Base-by-base conservation (phyloP, 2,113 vertebrate species). In the Anoura caudifer region DNA sequence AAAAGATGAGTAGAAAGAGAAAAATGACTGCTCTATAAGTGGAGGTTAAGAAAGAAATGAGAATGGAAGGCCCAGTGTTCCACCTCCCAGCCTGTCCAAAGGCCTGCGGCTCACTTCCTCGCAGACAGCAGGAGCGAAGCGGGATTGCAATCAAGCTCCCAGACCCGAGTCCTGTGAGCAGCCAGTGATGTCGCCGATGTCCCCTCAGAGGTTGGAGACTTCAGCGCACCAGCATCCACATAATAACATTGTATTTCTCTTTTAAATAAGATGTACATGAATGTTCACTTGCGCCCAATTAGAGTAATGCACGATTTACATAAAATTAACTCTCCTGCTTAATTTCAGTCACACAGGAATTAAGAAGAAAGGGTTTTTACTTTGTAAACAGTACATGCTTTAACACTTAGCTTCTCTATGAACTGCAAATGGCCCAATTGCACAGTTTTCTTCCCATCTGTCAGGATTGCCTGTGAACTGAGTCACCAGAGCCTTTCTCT, bases 291-390 rank as follows among this genome's bases (percentile, higher is more conserved):
- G 93, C 26, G 45, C 84, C 93, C 97, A 92, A 56, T 63, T 85
- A 73, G 12, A 85, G 38, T 72, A 92, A 97, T 82, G 87, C 82
- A 41, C 6, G 82, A 97, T 90, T 98, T 95, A 96, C 96, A 95
- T 90, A 88, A 80, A 81, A 70, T 91, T 96, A 97, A 92, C 95
- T 95, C 87, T 84, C 79, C 77, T 82, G 95, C 92, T 92, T 95
- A 91, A 95, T 96, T 97, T 83, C 72, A 79, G 26, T 15, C 67
- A 70, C 16, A 26, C 50, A 72, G 87, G 70, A 95, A 93, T 63
- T 63, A 52, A 76, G 10, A 50, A 81, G 16, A 82, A 70, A 7
- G 36, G 33, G 33, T 75, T 92, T 54, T 28, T 80, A 87, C 1
- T 85, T 82, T 69, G 19, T 70, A 69, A 70, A 61, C 33, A 84